phyloP scores from a whole-genome alignment of 30 jellyfish, hydroid and myxozoan genomes.

The Cassiopea andromeda region DNA sequence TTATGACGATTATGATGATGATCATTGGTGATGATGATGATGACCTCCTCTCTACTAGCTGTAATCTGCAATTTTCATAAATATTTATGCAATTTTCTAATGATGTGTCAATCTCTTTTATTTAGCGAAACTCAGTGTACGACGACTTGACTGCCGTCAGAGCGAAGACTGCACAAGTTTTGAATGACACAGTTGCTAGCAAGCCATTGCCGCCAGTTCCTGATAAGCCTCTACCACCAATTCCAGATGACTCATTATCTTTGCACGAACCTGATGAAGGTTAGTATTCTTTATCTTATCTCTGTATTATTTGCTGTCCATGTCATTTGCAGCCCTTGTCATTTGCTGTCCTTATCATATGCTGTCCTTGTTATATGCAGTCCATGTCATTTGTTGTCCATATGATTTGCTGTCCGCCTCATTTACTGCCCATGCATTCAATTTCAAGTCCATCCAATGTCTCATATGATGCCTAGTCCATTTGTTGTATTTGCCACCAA shows the following conservation, averaged over 20 bases:
- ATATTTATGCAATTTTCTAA: background rate
- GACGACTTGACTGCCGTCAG: slow-evolving; percentile 47
- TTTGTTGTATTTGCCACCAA: too few species aligned
- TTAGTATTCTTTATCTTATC: background rate
- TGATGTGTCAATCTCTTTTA: too few species aligned
- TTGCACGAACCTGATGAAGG: slow-evolving; percentile 62
- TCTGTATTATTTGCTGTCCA: background rate
- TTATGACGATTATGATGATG: background rate
- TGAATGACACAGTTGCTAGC: slow-evolving; percentile 24
- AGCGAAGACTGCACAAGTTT: slow-evolving; percentile 48
- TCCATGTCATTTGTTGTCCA: too few species aligned
- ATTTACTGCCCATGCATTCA: too few species aligned
- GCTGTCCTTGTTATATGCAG: too few species aligned
- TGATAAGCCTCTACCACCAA: slow-evolving; percentile 28
- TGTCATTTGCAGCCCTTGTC: background rate
- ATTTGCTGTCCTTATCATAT: background rate
- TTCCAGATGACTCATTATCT: slow-evolving; percentile 16
- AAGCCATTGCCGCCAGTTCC: slow-evolving; percentile 67
- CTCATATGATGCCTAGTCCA: too few species aligned
- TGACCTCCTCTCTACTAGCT: background rate
- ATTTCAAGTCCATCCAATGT: too few species aligned
- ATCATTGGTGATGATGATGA: too few species aligned
- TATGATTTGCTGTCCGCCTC: too few species aligned
- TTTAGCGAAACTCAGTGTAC: slow-evolving; percentile 59
- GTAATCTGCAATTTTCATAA: background rate